Base-by-base conservation (phyloP, 2,888 invertebrate species). In the Cryptocephalus primarius region DNA sequence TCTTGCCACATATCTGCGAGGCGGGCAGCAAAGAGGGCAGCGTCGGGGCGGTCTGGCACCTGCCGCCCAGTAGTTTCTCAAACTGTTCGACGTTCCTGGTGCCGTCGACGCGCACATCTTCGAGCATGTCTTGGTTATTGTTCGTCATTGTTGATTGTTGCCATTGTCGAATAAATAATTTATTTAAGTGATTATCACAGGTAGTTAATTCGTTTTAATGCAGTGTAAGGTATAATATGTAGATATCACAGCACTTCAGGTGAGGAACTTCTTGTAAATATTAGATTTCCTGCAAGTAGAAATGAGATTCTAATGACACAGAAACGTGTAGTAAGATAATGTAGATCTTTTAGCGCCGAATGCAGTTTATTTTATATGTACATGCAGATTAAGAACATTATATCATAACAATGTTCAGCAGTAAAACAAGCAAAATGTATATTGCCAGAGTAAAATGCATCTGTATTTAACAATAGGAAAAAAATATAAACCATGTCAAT, bases 121-220 rank as follows among this genome's bases (percentile, higher is more conserved):
- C 60, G 22, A 60, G 54, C 46, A 55, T 60, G 44, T 57, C 58
- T 48, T 55, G 54, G 43, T 55, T 55, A 46, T 56, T 60, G 52
- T 60, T 59, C 44, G 60, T 60, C 60, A 60, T 59, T 56, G 52
- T 48, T 40, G 2, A 14, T 40, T 40, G 10, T 13, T 12, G 36
- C 4, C 12, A 36, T 36, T 6, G 12, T 36, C n/a, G 12, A 36
- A 47, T 44, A 44, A 45, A 48, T 48, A 45, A 49, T 39, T 47
- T 50, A 46, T 52, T 36, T 22, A 22, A 6, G 22, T 22, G 22
- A 6, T 22, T 43, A 54, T 54, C 51, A 50, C 52, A 52, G 52
- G 43, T 36, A 12, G 36, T 47, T 22, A 48, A 52, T 49, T 54
- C 56, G 53, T 50, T 54, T 49, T 38, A 42, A 22, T 22, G 22